These are phyloP conservation scores for Seira ritae DNA, from an alignment of 2,888 invertebrate genomes.

Conservation along the genomic window DNA sequence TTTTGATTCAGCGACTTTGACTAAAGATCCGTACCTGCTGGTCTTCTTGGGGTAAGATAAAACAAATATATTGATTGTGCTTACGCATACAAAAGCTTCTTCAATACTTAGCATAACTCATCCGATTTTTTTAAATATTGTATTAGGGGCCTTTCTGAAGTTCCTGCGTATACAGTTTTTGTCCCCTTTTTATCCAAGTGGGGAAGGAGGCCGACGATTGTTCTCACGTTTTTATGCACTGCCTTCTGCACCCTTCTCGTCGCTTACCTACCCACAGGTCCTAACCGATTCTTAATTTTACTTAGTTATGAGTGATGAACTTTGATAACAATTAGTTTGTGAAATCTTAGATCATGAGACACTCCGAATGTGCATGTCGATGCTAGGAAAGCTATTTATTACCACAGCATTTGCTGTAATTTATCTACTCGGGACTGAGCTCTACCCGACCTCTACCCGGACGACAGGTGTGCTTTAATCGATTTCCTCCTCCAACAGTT, in stretches of 20 bases:
- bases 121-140: background rate
- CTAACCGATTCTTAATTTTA: background rate
- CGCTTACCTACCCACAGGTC: constrained; percentile 54
- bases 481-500: no score
- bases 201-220: constrained; percentile 36
- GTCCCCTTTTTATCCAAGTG: constrained; percentile 40
- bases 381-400: constrained; percentile 68
- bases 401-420: constrained; percentile 64
- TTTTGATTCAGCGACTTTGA: constrained; percentile 62
- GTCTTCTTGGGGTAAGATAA: constrained; percentile 63
- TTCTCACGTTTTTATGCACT: constrained; percentile 47
- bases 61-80: no score
- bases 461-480: constrained; percentile 49
- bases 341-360: constrained; percentile 33
- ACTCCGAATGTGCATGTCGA: constrained; percentile 55
- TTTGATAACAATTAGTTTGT: no score
- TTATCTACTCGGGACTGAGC: constrained; percentile 68
- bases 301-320: background rate
- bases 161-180: constrained; percentile 46
- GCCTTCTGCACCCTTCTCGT: constrained; percentile 49
- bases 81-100: no score
- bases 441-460: constrained; percentile 66
- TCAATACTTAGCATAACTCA: background rate
- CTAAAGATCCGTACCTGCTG: constrained; percentile 62
- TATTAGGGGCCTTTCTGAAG: constrained; percentile 47